Percentiles rank a stretch among this genome's conserved stretches.
Evolutionary conservation across 2,888 invertebrate genomes (phyloP).

Genomic region (Schizotus pectinicornis): DNA sequence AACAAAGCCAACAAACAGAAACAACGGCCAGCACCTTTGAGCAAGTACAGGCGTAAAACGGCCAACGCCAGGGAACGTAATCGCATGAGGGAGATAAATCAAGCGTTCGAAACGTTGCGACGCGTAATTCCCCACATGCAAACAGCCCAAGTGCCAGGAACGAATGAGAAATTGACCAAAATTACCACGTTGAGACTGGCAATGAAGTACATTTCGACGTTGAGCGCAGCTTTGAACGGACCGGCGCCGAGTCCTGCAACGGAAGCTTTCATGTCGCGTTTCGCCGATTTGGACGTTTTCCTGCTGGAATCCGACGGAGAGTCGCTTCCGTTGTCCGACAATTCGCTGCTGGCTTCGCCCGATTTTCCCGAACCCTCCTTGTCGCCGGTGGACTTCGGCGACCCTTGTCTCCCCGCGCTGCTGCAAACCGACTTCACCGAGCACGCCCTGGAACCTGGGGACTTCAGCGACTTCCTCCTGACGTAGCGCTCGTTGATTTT

Average conservation of each 20-base stretch:
- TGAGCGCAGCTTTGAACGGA: constrained; percentile 67
- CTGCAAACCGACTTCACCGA: constrained; percentile 55
- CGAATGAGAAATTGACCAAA: constrained; percentile 85
- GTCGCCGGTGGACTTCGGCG: constrained; percentile 63
- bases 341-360: constrained; percentile 62
- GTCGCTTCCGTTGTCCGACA: constrained; percentile 63
- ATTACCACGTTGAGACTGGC: constrained; percentile 87
- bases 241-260: constrained; percentile 26
- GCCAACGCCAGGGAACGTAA: constrained; percentile 88
- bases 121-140: constrained; percentile 74
- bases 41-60: constrained; percentile 88
- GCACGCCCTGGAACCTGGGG: constrained; percentile 50
- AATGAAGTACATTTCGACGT: constrained; percentile 83
- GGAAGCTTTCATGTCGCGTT: constrained; percentile 43
- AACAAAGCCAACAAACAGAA: constrained; percentile 59
- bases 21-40: constrained; percentile 75
- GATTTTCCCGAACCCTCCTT: constrained; percentile 61
- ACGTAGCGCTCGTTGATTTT: constrained; percentile 38
- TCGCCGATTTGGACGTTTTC: constrained; percentile 57
- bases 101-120: constrained; percentile 83
- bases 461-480: constrained; percentile 56
- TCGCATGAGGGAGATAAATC: constrained; percentile 89
- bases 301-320: constrained; percentile 68
- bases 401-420: constrained; percentile 52
- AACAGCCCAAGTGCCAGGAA: constrained; percentile 51